phyloP scores from a whole-genome alignment of 1,140 invertebrate genomes.

The Platyscapa corneri region DNA sequence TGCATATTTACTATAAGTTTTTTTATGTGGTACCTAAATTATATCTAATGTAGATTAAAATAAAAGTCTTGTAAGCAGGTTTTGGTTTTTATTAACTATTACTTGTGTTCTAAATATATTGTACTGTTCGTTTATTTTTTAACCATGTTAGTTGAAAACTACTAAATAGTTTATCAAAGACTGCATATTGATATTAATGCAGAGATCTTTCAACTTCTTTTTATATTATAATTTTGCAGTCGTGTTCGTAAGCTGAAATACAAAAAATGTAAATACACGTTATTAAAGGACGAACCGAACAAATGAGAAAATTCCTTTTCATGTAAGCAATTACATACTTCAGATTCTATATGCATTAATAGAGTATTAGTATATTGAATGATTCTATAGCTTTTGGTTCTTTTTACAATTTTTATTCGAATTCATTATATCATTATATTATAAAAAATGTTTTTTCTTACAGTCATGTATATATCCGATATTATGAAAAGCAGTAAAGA shows the following conservation, averaged over 20 bases:
- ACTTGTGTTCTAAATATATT: constrained; percentile 47
- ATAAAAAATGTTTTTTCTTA: constrained; percentile 41
- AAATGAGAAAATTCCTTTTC: constrained; percentile 17
- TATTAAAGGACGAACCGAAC: constrained; percentile 29
- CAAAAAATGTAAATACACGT: constrained; percentile 48
- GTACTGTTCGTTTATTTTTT: constrained; percentile 42
- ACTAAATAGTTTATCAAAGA: constrained; percentile 37
- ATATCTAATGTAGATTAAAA: constrained; percentile 56
- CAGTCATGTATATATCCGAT: constrained; percentile 48
- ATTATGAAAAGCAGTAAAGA: constrained; percentile 45
- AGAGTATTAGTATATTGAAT: constrained; percentile 25
- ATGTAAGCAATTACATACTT: constrained; percentile 34
- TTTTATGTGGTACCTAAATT: constrained; percentile 62
- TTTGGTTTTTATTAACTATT: constrained; percentile 51
- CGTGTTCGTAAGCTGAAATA: constrained; percentile 41
- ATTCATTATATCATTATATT: constrained; percentile 38
- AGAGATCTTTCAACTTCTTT: constrained; percentile 13
- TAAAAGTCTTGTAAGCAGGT: constrained; percentile 46
- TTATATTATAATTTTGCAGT: constrained; percentile 31
- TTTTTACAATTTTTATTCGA: constrained; percentile 40
- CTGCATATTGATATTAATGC: constrained; percentile 38
- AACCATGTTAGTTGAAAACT: constrained; percentile 42
- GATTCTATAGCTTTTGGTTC: constrained; percentile 29
- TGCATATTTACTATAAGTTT: constrained; percentile 47
- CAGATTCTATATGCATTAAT: constrained; percentile 17